Base-by-base conservation (phyloP, 2,113 vertebrate genomes). In the Ranitomeya variabilis region DNA sequence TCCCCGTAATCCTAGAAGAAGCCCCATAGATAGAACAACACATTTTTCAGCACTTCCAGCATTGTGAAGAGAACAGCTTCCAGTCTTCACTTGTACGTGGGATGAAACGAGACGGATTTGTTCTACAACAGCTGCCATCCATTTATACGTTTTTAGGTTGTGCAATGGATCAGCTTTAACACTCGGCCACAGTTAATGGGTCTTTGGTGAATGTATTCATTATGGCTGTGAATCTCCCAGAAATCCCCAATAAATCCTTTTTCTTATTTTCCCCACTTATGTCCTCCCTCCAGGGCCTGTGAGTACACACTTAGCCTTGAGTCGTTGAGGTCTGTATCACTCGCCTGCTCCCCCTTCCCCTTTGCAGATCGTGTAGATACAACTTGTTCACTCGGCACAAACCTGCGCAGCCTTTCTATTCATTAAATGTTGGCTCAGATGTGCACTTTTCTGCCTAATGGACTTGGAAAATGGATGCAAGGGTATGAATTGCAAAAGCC, bases 131-230 rank as follows among this genome's bases (percentile, higher is more conserved):
- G 83, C 90, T 73, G 37, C 12, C 89, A 85, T 0, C 0, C 78
- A 67, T 83, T 87, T 76, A 54, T 62, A 90, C 79, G 2, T 6
- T 57, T 90, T 90, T 85, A 76, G 86, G 87, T 91, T 90, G 87
- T 82, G 87, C 78, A 84, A 26, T 19, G 23, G 52, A 66, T n/a
- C 11, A 88, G 89, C 82, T 91, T 74, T 85, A 88, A 81, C 81
- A 84, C 67, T 76, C 60, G 85, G 26, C 69, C 64, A 69, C 89
- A 21, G 14, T 74, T 26, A 62, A 45, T 15, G 37, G 13, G 14
- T 3, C 0, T 0, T n/a, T 76, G 87, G 87, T 0, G 0, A 89
- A 90, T 0, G 76, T 21, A 2, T 88, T 88, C 67, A 51, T 9
- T 54, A n/a, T 37, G 51, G 77, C 64, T 21, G 86, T 77, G 1